These are phyloP conservation scores for Tetanocera ferruginea DNA, from an alignment of 2,888 invertebrate species.

Conservation along the genomic window DNA sequence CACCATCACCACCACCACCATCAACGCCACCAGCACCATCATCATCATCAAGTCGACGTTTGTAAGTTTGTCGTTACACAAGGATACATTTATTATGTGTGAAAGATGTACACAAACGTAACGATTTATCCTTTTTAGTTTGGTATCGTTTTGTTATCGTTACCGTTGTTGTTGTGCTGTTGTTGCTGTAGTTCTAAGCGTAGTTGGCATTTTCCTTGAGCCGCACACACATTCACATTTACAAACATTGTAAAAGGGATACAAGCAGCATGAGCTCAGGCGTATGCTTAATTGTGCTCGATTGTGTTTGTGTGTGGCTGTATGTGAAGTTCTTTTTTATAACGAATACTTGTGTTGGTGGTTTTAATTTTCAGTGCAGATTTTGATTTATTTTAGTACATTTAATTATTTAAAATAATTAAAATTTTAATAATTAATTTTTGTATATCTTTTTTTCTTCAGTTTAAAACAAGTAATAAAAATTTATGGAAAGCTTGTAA, in stretches of 20 bases:
- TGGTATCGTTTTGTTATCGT: constrained; percentile 22
- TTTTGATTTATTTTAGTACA: too few species aligned
- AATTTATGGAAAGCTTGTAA: too few species aligned
- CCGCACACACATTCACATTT: too few species aligned
- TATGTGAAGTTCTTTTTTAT: not conserved
- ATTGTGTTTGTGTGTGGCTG: not conserved
- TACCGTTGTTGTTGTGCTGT: constrained; percentile 33
- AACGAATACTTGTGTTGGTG: too few species aligned
- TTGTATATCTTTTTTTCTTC: too few species aligned
- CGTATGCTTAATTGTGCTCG: not conserved
- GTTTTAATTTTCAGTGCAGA: too few species aligned
- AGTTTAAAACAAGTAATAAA: too few species aligned
- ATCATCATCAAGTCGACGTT: constrained; percentile 37
- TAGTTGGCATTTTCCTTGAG: not conserved
- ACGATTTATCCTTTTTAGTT: constrained; percentile 66
- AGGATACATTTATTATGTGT: constrained; percentile 67
- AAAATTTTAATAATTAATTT: too few species aligned
- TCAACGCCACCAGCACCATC: not conserved
- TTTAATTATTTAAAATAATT: too few species aligned
- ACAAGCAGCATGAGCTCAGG: not conserved
- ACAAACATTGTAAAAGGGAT: not conserved
- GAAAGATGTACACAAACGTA: constrained; percentile 66
- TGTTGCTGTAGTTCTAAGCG: not conserved
- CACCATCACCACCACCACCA: not conserved
- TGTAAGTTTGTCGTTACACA: constrained; percentile 57